A percentile compares a stretch with the other conserved stretches of the same genome.
Evolutionary conservation across 2,888 invertebrate genomes (phyloP).

Genomic region (Leptinotarsa rubiginosa): DNA sequence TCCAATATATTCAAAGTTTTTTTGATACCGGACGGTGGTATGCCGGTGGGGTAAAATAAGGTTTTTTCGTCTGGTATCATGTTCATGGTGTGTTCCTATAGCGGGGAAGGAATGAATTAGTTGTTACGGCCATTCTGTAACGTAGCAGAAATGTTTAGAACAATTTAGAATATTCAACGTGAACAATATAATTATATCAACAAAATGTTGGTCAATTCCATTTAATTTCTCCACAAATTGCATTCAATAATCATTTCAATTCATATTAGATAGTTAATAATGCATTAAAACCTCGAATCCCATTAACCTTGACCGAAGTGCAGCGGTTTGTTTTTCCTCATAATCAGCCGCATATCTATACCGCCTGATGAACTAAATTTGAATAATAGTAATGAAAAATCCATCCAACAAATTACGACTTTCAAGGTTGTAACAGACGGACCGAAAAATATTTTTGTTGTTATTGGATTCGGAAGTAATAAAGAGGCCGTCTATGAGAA

Average conservation of each 20-base stretch:
- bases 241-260: neutral
- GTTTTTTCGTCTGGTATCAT: too few relatives aligned
- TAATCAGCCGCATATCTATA: neutral
- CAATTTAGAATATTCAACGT: too few relatives aligned
- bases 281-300: neutral
- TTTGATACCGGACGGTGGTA: too few relatives aligned
- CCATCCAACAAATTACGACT: neutral
- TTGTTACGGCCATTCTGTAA: too few relatives aligned
- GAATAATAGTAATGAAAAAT: constrained; percentile 12
- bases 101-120: too few relatives aligned
- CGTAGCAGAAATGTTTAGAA: too few relatives aligned
- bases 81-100: too few relatives aligned
- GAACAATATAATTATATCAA: too few relatives aligned
- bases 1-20: too few relatives aligned
- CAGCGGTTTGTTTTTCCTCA: constrained; percentile 8
- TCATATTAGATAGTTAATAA: constrained; percentile 6
- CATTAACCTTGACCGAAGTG: constrained; percentile 26
- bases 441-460: constrained; percentile 14
- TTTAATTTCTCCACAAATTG: neutral
- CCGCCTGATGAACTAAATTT: neutral
- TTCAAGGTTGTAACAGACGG: constrained; percentile 12
- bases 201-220: neutral
- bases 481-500: constrained; percentile 14
- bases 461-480: constrained; percentile 22
- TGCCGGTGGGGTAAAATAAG: too few relatives aligned